phyloP scores from a whole-genome alignment of 2,113 vertebrate species.

The Crotalus horridus region DNA sequence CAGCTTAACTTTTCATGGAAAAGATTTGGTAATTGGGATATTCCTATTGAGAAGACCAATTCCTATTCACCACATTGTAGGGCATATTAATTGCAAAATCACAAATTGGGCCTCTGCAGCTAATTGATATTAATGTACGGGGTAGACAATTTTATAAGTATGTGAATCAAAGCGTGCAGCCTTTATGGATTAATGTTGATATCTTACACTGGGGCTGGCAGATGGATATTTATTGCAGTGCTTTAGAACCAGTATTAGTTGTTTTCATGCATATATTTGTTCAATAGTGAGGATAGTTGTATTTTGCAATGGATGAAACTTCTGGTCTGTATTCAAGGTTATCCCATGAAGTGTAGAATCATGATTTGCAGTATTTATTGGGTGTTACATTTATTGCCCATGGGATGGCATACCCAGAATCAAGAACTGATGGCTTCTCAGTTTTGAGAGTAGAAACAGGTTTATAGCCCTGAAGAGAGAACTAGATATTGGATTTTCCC shows the following conservation, averaged over 20 bases:
- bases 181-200: background rate
- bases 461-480: background rate
- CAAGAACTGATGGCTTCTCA: background rate
- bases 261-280: background rate
- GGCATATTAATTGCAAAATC: too few species aligned
- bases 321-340: background rate
- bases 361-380: background rate
- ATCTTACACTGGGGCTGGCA: background rate
- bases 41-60: too few species aligned
- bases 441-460: background rate
- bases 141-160: background rate
- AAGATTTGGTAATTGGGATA: too few species aligned
- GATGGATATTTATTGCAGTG: background rate
- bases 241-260: background rate
- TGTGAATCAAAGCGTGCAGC: background rate
- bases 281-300: background rate
- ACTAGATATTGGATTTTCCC: background rate
- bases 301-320: background rate
- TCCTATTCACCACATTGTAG: too few species aligned
- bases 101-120: background rate
- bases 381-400: background rate
- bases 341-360: background rate
- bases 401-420: background rate
- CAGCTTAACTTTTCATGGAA: too few species aligned
- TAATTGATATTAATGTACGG: background rate